Evolutionary conservation across 1,140 invertebrate species (phyloP).

Genomic region (Leucophenga varia): DNA sequence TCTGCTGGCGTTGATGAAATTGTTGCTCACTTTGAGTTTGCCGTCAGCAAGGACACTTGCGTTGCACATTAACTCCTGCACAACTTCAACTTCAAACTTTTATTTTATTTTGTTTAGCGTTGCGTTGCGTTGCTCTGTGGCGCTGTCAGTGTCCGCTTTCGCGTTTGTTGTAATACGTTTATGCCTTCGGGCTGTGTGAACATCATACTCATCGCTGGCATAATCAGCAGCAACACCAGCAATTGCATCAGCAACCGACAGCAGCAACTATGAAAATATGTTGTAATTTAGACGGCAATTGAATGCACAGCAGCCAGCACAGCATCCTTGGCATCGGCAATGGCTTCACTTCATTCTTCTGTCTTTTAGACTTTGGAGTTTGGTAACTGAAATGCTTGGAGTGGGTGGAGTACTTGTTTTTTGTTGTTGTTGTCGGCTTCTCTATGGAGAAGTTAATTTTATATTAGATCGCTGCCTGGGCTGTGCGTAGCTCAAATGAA

Average conservation of each 20-base stretch:
- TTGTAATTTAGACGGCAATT: constrained; percentile 29
- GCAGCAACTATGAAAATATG: constrained; percentile 10
- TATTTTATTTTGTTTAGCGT: neutral
- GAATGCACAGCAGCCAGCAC: too few relatives aligned
- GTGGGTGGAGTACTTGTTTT: constrained; percentile 21
- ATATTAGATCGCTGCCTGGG: constrained; percentile 21
- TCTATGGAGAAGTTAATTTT: constrained; percentile 28
- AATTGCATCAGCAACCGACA: constrained; percentile 13
- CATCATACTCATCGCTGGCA: constrained; percentile 40
- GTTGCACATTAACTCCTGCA: neutral
- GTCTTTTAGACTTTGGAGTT: constrained; percentile 12
- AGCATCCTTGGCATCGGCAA: too few relatives aligned
- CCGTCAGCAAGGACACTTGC: constrained; percentile 48
- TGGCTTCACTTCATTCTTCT: constrained; percentile 2
- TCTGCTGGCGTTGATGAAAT: constrained; percentile 50
- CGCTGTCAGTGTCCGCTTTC: constrained; percentile 14
- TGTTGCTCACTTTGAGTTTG: constrained; percentile 52
- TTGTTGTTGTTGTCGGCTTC: neutral
- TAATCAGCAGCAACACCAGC: constrained; percentile 17
- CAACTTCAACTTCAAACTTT: neutral
- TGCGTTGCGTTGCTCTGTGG: neutral
- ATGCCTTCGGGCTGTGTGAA: constrained; percentile 54
- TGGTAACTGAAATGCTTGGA: too few relatives aligned
- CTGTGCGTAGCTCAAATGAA: constrained; percentile 23
- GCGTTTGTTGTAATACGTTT: constrained; percentile 46